Evolutionary conservation across 37 sponge, comb jelly and placozoan species (phyloP).

Genomic region (Ianthella basta): DNA sequence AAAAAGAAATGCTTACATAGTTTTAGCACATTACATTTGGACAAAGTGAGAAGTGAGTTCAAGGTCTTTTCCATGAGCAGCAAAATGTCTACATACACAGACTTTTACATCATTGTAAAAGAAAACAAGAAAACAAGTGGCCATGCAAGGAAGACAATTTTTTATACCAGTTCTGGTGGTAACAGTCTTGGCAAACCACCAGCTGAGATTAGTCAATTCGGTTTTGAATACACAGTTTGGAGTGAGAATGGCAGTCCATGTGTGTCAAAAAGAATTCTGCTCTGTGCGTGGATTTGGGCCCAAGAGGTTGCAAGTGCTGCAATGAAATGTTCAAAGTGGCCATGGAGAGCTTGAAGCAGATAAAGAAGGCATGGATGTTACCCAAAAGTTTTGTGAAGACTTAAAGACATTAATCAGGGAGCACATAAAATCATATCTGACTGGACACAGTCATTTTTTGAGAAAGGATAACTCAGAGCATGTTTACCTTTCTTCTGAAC

Average conservation of each 20-base stretch:
- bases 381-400: constrained; percentile 37
- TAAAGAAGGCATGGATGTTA: too few species aligned
- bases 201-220: too few species aligned
- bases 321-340: constrained; percentile 21
- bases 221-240: too few species aligned
- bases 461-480: constrained; percentile 47
- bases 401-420: constrained; percentile 36
- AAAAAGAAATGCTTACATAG: constrained; percentile 39
- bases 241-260: too few species aligned
- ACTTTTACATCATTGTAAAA: too few species aligned
- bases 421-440: constrained; percentile 41
- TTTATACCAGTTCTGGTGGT: too few species aligned
- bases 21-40: constrained; percentile 16
- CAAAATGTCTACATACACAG: constrained; percentile 56
- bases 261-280: too few species aligned
- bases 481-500: constrained; percentile 53
- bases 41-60: constrained; percentile 40
- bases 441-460: constrained; percentile 56
- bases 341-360: constrained; percentile 38
- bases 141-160: too few species aligned
- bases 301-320: too few species aligned
- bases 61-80: constrained; percentile 39
- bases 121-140: too few species aligned
- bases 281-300: too few species aligned
- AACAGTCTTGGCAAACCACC: too few species aligned